Evolutionary conservation across 1,140 invertebrate species (phyloP).

Genomic region (Andricus grossulariae): DNA sequence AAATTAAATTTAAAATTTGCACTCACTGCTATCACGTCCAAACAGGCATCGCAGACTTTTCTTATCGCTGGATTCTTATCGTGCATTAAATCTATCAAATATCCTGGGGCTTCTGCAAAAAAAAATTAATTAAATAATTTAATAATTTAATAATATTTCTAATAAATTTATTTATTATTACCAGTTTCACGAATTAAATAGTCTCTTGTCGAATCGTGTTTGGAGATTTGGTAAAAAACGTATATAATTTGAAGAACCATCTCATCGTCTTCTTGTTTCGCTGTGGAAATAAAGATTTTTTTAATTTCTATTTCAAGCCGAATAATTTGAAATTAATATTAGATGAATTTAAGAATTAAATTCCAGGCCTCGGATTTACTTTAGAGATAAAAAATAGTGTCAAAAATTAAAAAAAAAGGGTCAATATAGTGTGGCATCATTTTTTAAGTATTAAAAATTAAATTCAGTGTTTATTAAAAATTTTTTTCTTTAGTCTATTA

Average conservation of each 20-base stretch:
- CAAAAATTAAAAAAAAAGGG: no score
- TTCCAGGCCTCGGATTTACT: no score
- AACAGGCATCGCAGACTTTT: slow-evolving; percentile 92
- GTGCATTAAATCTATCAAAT: slow-evolving; percentile 98
- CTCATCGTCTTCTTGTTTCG: slow-evolving; percentile 98
- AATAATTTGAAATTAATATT: no score
- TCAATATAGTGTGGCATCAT: no score
- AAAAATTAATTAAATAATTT: slow-evolving; percentile 29
- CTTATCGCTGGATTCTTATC: slow-evolving; percentile 96
- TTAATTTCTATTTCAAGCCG: no score
- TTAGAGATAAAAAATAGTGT: no score
- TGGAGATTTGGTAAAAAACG: slow-evolving; percentile 94
- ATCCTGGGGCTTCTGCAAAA: slow-evolving; percentile 89
- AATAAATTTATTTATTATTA: slow-evolving; percentile 64
- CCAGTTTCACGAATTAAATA: slow-evolving; percentile 89
- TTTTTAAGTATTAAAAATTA: no score
- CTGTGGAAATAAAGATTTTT: slow-evolving; percentile 73
- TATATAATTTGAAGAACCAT: slow-evolving; percentile 96
- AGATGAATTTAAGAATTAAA: no score
- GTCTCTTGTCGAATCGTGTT: slow-evolving; percentile 88
- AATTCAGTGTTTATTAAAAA: no score
- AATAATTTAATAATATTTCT: slow-evolving; percentile 11
- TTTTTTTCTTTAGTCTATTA: no score
- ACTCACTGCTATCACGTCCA: slow-evolving; percentile 92
- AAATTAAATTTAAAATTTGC: slow-evolving; percentile 38